A percentile compares a stretch with the other conserved stretches of the same genome.
phyloP scores from a whole-genome alignment of 1,140 invertebrate genomes.

The Artemia franciscana region DNA sequence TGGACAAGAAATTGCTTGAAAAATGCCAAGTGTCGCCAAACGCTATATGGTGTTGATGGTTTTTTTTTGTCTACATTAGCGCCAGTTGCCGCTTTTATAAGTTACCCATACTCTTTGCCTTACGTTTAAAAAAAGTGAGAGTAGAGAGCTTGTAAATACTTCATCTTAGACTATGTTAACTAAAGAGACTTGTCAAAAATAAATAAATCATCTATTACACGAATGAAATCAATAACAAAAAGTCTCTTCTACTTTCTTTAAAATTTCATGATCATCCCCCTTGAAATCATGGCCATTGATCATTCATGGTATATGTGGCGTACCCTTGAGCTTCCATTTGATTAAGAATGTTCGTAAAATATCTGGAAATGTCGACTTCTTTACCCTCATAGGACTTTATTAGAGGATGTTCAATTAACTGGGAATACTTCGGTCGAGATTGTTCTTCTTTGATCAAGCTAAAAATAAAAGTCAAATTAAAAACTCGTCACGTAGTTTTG shows the following conservation, averaged over 20 bases:
- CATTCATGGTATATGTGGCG: constrained; percentile 4
- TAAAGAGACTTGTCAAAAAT: neutral
- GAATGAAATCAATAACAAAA: neutral
- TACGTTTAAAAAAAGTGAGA: too few species aligned
- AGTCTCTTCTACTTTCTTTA: neutral
- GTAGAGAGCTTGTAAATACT: too few species aligned
- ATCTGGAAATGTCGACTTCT: constrained; percentile 47
- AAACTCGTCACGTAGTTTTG: too few species aligned
- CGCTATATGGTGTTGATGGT: too few species aligned
- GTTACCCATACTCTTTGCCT: too few species aligned
- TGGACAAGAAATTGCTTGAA: too few species aligned
- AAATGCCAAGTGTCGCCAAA: too few species aligned
- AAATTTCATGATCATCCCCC: neutral
- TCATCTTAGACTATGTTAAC: too few species aligned
- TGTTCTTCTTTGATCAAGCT: constrained; percentile 84
- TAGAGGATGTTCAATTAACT: constrained; percentile 71
- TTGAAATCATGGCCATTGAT: constrained; percentile 1
- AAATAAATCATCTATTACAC: neutral
- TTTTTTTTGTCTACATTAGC: too few species aligned
- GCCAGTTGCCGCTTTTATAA: too few species aligned
- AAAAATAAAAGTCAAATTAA: constrained; percentile 23
- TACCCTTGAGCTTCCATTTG: constrained; percentile 5
- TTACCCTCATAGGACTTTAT: constrained; percentile 48
- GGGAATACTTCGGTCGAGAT: constrained; percentile 76
- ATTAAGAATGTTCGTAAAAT: constrained; percentile 30